Conservation (phyloP, 1,140 invertebrate species). For the Bombus balteatus region DNA sequence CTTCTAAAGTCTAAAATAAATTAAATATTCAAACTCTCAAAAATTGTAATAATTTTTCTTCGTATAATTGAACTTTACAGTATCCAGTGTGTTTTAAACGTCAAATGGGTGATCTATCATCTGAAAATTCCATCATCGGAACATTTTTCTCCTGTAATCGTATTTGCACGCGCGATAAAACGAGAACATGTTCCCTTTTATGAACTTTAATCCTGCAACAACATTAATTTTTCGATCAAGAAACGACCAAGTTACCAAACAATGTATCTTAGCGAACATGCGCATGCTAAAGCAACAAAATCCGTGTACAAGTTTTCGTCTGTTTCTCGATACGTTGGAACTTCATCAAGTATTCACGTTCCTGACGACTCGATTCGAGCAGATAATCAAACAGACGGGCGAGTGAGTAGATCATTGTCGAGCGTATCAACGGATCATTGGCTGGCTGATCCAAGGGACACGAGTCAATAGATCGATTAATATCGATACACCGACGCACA, state of each 20-base stretch:
- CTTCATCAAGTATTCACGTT: conserved; percentile 8
- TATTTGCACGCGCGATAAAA: background rate
- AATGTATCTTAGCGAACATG: background rate
- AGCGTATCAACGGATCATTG: conserved; percentile 20
- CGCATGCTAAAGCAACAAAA: background rate
- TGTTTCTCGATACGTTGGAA: background rate
- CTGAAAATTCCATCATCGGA: background rate
- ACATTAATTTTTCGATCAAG: background rate
- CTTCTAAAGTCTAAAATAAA: background rate
- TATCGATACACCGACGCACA: background rate
- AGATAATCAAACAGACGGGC: conserved; percentile 7
- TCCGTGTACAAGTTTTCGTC: background rate
- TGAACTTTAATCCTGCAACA: background rate
- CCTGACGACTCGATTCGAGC: conserved; percentile 12
- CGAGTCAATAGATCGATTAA: conserved; percentile 40
- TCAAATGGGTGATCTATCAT: background rate
- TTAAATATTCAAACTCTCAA: background rate
- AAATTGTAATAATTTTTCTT: background rate
- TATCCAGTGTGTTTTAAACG: background rate
- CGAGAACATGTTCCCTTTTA: too few species aligned
- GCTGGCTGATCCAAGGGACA: background rate
- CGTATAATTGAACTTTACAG: background rate
- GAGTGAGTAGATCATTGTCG: background rate
- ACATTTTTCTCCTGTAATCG: background rate
- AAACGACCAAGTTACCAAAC: background rate